Evolutionary conservation across 2,797 vertebrate genomes (phyloP), one percentile per base, ranked within the genome.

Genomic region (Sebastolobus alascanus): DNA sequence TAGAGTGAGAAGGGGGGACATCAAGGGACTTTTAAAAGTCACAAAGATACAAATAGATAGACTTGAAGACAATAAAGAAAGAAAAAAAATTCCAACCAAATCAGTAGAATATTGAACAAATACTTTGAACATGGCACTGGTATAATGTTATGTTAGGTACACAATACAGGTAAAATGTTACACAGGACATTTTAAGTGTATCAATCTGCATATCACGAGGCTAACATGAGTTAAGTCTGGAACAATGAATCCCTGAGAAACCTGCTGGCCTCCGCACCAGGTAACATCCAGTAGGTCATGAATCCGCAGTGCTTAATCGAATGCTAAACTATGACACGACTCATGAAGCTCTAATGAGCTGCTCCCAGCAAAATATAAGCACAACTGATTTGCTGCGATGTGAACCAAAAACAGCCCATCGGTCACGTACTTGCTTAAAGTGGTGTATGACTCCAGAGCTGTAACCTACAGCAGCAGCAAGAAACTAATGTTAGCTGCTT

Each of bases 231-330:
- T 52, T n/a, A 67, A 67, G 29, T 20, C 18, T 67, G 14, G 18
- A 52, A 27, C 16, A 33, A 8, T 40, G 22, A 58, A 35, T 70
- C 27, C 13, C 29, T 35, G 2, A 68, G 18, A 58, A 77, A 84
- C 18, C 46, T 43, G 55, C 54, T 64, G 68, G 40, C 46, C 59
- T 74, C 64, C 33, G 25, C 43, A 64, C 12, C 38, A 68, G 56
- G 58, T 43, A 40, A 68, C 65, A 83, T 33, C 38, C 56, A 40
- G 73, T n/a, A 29, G 70, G 20, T 67, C 58, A 60, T 46, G 61
- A 83, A 68, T 84, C 84, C 79, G 60, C 37, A 22, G n/a, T 29
- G 61, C 31, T 67, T 66, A 60, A 73, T 79, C 54, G 31, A 58
- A 74, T 40, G 46, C 70, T 65, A 20, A 25, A 61, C 61, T 18